phyloP scores from a whole-genome alignment of 1,140 invertebrate species.

The Tribolium madens region DNA sequence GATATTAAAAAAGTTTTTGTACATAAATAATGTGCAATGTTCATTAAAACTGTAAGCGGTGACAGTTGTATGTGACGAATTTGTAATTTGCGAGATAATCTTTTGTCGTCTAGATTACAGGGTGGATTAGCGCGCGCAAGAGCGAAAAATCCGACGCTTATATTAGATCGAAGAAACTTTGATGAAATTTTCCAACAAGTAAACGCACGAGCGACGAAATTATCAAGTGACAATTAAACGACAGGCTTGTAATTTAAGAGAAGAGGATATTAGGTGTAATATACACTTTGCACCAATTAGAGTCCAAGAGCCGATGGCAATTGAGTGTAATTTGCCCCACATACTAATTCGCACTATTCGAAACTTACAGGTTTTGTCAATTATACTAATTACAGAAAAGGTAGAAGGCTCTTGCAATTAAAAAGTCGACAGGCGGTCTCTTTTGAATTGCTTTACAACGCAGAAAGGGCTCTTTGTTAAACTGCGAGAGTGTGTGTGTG shows the following conservation, averaged over 20 bases:
- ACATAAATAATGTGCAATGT: constrained; percentile 4
- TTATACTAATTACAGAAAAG: constrained; percentile 17
- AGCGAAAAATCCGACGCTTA: neutral
- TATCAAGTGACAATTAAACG: constrained; percentile 24
- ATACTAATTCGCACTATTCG: neutral
- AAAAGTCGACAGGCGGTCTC: constrained; percentile 11
- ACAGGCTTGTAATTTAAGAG: constrained; percentile 26
- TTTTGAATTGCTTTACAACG: neutral
- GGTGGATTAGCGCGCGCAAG: neutral
- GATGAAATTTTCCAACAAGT: constrained; percentile 16
- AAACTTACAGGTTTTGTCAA: constrained; percentile 3
- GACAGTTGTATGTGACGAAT: neutral
- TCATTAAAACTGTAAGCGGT: neutral
- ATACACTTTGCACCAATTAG: constrained; percentile 31
- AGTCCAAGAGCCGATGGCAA: constrained; percentile 13
- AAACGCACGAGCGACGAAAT: neutral
- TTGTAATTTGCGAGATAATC: constrained; percentile 10
- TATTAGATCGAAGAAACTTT: neutral
- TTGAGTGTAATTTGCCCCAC: constrained; percentile 15
- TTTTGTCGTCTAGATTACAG: neutral
- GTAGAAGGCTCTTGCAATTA: neutral
- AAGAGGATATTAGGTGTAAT: constrained; percentile 34
- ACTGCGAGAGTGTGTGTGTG: neutral
- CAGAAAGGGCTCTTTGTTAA: constrained; percentile 5
- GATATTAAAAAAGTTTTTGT: constrained; percentile 10